Evolutionary conservation across 2,797 vertebrate species (phyloP), one percentile per base, ranked within the genome.

Genomic region (Alfaro cultratus): DNA sequence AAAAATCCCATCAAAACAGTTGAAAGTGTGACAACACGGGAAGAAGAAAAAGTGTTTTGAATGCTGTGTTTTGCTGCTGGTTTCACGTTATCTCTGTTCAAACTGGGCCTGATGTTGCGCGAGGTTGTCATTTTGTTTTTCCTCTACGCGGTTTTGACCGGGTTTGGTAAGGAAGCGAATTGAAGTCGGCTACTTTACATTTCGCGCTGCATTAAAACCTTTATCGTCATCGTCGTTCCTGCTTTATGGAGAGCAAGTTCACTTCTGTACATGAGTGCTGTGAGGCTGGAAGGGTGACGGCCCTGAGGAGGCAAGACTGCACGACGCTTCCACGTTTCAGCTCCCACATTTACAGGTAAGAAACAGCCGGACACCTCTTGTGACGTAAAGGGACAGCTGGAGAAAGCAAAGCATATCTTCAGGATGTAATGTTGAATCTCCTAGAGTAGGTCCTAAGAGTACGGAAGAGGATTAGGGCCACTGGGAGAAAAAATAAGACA

Each of bases 341-440:
- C n/a, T 95, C 96, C 79, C 90, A 86, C 81, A 94, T 91, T 84
- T 99, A 98, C 97, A 97, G 96, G 98, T 99, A 90, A 34, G 88
- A 43, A 91, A 89, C 86, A 93, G 89, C 86, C 88, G 83, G 71
- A 39, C 36, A 11, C 64, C 23, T 26, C 3, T 39, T 62, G 15
- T 7, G 29, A 34, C 29, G 2, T 6, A 62, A 62, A 62, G 29
- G 21, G 21, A 26, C 10, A 26, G 21, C 34, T 5, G 21, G 36
- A 21, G 11, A 36, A 41, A 47, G 21, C 18, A 41, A 68, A 10
- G 34, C 6, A 31, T 15, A 6, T 29, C 29, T 62, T 62, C 5
- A 62, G 51, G 51, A 49, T 49, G 4, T 1, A 49, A 1, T 18
- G 4, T 45, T 45, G 43, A 4, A 53, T 21, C 51, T 64, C 0